phyloP scores from a whole-genome alignment of 2,888 invertebrate species.

The Lasioglossum zephyrum region DNA sequence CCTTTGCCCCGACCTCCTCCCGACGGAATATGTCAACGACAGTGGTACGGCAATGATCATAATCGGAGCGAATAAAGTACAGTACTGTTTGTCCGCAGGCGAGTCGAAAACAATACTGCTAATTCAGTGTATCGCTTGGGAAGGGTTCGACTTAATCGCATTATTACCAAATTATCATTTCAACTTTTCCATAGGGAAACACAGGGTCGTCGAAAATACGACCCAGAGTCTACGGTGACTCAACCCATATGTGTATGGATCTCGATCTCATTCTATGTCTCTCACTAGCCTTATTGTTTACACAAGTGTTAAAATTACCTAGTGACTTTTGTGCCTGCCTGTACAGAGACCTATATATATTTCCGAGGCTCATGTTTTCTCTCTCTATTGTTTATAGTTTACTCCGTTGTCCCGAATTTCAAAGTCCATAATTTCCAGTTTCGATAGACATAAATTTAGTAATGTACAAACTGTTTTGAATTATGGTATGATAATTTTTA shows the following conservation, averaged over 20 bases:
- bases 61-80: slow-evolving; percentile 50
- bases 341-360: no score
- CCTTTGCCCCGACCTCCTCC: not conserved
- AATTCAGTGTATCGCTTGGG: slow-evolving; percentile 8
- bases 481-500: not conserved
- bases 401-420: not conserved
- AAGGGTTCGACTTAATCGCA: not conserved
- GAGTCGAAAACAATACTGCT: slow-evolving; percentile 1
- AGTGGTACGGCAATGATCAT: slow-evolving; percentile 24
- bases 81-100: not conserved
- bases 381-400: no score
- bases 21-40: slow-evolving; percentile 36
- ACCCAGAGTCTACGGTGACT: not conserved
- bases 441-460: not conserved
- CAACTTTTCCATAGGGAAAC: not conserved
- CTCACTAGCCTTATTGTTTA: no score
- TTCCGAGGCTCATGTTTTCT: no score
- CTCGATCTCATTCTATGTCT: not conserved
- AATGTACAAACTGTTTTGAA: not conserved
- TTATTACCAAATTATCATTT: not conserved
- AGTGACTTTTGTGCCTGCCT: no score
- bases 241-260: no score
- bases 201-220: not conserved
- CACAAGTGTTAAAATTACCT: no score
- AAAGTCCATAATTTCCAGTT: not conserved